These are phyloP conservation scores for Drosophila robusta DNA, from an alignment of 2,888 invertebrate genomes.

Conservation along the genomic window DNA sequence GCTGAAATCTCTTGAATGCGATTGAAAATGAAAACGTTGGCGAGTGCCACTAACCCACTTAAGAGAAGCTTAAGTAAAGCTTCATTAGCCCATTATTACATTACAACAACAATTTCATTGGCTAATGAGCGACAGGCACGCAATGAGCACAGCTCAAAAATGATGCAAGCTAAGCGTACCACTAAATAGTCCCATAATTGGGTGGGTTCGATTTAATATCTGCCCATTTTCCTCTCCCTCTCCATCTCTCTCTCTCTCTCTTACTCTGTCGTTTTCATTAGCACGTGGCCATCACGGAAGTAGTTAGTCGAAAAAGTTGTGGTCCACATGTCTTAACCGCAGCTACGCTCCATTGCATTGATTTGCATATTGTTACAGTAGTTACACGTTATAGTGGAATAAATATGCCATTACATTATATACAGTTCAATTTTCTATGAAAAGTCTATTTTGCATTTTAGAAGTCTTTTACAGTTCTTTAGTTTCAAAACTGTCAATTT, in stretches of 20 bases:
- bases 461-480: too few species aligned
- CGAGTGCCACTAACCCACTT: conserved; percentile 79
- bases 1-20: conserved; percentile 29
- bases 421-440: too few species aligned
- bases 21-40: conserved; percentile 37
- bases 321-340: conserved; percentile 77
- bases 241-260: not conserved
- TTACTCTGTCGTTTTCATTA: conserved; percentile 21
- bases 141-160: conserved; percentile 45
- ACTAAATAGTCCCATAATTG: conserved; percentile 31
- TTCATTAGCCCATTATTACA: conserved; percentile 63
- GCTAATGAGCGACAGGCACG: conserved; percentile 64
- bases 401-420: not conserved
- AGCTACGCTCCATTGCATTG: conserved; percentile 71
- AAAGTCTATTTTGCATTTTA: too few species aligned
- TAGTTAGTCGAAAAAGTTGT: conserved; percentile 54
- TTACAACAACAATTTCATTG: conserved; percentile 34
- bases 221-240: not conserved
- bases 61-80: conserved; percentile 46
- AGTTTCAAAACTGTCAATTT: too few species aligned
- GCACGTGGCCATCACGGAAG: conserved; percentile 74
- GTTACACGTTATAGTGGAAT: conserved; percentile 1
- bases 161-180: conserved; percentile 41
- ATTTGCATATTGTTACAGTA: conserved; percentile 63
- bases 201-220: not conserved